Percentiles rank a stretch among this genome's conserved stretches.
Evolutionary conservation across 53 echinoderm and acorn worm species (phyloP).

Genomic region (Holothuria leucospilota): DNA sequence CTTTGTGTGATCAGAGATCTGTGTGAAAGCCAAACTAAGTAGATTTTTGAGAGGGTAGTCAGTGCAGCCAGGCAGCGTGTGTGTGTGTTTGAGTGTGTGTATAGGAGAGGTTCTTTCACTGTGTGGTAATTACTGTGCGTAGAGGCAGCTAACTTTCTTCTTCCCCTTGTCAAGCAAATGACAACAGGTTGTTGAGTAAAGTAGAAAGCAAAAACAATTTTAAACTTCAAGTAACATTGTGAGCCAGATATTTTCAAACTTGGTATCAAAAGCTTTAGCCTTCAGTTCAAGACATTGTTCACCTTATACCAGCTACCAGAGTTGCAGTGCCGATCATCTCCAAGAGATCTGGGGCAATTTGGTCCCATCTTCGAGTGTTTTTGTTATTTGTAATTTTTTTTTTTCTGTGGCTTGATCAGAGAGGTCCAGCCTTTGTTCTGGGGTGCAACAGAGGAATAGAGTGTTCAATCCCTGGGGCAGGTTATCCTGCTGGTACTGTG

Average conservation of each 20-base stretch:
- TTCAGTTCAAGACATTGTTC: no score
- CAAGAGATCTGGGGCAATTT: not conserved
- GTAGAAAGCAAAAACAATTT: not conserved
- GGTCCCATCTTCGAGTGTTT: conserved; percentile 1
- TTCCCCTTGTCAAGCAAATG: conserved; percentile 38
- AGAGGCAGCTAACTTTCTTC: not conserved
- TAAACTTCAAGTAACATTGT: no score
- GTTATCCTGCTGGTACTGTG: conserved; percentile 21
- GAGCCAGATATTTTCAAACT: no score
- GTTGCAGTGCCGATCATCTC: no score
- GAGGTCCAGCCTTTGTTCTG: conserved; percentile 44
- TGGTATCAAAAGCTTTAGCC: no score
- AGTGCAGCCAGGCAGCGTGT: not conserved
- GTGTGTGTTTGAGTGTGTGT: no score
- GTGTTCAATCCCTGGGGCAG: conserved; percentile 16
- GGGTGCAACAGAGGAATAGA: conserved; percentile 28
- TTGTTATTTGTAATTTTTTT: not conserved
- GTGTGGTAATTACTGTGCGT: conserved; percentile 23
- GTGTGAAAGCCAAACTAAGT: conserved; percentile 7
- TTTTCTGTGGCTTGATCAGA: conserved; percentile 2
- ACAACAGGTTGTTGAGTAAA: conserved; percentile 46
- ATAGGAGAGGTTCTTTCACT: no score
- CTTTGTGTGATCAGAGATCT: conserved; percentile 37
- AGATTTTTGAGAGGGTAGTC: conserved; percentile 1
- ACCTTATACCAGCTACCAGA: no score